Base-by-base conservation (phyloP, 1,140 invertebrate species). In the Heterodera carotae region DNA sequence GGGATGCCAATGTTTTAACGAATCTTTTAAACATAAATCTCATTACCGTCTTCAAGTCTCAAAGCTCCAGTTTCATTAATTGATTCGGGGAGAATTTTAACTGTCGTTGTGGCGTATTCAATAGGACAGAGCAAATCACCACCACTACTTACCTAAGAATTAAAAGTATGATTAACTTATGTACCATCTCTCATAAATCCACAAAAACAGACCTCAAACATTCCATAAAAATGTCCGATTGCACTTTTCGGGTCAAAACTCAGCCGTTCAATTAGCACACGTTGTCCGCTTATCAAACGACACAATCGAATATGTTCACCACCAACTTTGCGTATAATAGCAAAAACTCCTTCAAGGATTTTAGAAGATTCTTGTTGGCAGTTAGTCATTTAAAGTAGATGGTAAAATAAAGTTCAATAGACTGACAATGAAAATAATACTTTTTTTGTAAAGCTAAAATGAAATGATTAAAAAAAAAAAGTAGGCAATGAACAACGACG, bases 291-390 rank as follows among this genome's bases (percentile, higher is more conserved):
- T 36, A 33, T 22, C 34, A 80, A 34, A 22, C 79, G 69, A 27
- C 53, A 56, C 36, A 82, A 31, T 10, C 79, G 69, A 43, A 80
- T n/a, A n/a, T 80, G 79, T 15, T 82, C 79, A 12, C 79, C 79
- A 4, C 79, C 79, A 66, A 80, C 33, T 68, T 80, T 80, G 7
- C 80, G 79, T 27, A 80, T 25, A 27, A 81, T 81, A 10, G 68
- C 73, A 76, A 39, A 79, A 48, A 59, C 36, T 3, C 78, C 68
- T 39, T 71, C 43, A 6, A 22, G 15, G 22, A 79, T 79, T 75
- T 56, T 48, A n/a, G 69, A 71, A 33, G 48, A 6, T 22, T 71
- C n/a, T 36, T 31, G 33, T 2, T 43, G 7, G n/a, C 29, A 43
- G 15, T 71, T 7, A 43, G 33, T 33, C 18, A n/a, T n/a, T 22